A percentile compares a stretch with the other conserved stretches of the same genome.
Conservation (phyloP, 2,888 invertebrate genomes). For the Beris morrisii region DNA sequence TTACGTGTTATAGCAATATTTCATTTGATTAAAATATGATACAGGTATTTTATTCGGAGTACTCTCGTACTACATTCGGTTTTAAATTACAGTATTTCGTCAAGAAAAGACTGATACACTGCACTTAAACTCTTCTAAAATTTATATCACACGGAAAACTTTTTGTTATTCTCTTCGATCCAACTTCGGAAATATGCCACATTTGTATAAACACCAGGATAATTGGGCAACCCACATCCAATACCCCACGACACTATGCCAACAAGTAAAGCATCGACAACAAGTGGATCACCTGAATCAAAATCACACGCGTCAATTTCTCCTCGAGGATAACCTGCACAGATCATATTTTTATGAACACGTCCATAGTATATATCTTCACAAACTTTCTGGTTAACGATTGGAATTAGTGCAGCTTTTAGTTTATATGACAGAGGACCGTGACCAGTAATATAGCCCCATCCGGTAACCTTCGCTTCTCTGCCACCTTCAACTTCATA, state of each 20-base stretch:
- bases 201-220: constrained; percentile 31
- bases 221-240: constrained; percentile 21
- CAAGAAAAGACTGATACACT: too few species aligned
- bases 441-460: constrained; percentile 30
- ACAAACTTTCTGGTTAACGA: constrained; percentile 45
- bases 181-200: constrained; percentile 16
- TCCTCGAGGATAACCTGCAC: constrained; percentile 59
- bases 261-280: constrained; percentile 11
- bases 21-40: too few species aligned
- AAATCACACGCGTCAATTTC: constrained; percentile 42
- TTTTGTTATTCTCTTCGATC: constrained; percentile 19
- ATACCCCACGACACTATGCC: constrained; percentile 29
- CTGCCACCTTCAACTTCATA: neutral
- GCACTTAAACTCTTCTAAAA: too few species aligned
- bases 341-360: constrained; percentile 58
- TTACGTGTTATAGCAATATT: too few species aligned
- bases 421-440: constrained; percentile 17
- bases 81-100: too few species aligned
- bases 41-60: too few species aligned
- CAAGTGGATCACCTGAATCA: constrained; percentile 31
- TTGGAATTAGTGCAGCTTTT: constrained; percentile 7
- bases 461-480: constrained; percentile 34
- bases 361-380: constrained; percentile 36
- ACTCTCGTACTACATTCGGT: too few species aligned
- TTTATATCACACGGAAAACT: too few species aligned